A percentile compares a stretch with the other conserved stretches of the same genome.
Evolutionary conservation across 2,113 vertebrate species (phyloP).

Genomic region (Burhinus oedicnemus): DNA sequence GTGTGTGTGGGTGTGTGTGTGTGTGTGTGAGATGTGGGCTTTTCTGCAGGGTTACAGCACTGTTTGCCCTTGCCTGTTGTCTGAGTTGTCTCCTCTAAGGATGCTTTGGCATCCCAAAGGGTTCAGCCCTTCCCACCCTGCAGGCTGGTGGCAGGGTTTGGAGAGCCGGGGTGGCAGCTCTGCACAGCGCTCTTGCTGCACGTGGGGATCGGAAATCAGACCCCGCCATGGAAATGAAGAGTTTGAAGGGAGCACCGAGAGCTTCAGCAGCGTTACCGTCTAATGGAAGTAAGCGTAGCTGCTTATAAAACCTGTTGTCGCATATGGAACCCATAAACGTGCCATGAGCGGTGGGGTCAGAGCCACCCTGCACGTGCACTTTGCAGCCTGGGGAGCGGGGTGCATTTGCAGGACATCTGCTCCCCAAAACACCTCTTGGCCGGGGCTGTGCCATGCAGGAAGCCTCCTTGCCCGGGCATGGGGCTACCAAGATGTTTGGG

Average conservation of each 20-base stretch:
- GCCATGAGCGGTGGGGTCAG: background rate
- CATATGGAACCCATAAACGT: background rate
- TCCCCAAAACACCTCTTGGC: background rate
- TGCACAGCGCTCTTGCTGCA: background rate
- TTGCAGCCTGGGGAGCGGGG: background rate
- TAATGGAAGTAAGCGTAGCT: background rate
- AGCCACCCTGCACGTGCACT: background rate
- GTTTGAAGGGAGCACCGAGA: background rate
- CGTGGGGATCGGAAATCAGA: accelerated
- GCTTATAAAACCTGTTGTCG: background rate
- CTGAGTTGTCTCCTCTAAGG: background rate
- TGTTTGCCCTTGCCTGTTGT: background rate
- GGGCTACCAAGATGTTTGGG: accelerated
- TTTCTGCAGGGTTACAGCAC: background rate
- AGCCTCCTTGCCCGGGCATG: background rate
- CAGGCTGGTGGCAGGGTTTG: accelerated
- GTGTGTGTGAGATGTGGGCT: too few species aligned
- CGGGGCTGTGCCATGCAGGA: accelerated
- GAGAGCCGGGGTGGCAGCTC: background rate
- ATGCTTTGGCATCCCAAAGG: background rate
- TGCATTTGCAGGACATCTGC: background rate
- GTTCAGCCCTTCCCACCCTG: background rate
- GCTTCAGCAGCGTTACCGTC: accelerated
- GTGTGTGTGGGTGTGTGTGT: too few species aligned
- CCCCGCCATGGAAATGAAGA: accelerated